Base-by-base conservation (phyloP, 2,888 invertebrate species). In the Rhingia campestris region DNA sequence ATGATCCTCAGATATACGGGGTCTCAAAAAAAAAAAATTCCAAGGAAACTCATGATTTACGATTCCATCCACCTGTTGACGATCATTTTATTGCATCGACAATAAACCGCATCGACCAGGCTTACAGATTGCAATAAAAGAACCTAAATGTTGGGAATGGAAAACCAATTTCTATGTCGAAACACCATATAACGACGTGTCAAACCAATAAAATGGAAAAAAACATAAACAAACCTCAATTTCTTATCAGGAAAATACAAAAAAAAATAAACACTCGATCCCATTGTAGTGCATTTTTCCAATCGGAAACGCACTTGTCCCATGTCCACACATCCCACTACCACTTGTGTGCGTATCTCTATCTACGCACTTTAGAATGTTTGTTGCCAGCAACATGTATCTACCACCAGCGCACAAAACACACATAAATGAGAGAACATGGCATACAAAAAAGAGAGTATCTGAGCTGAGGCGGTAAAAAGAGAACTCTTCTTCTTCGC, bases 331-430 rank as follows among this genome's bases (percentile, higher is more conserved):
- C 22, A 49, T 49, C 49, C 10, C 41, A 22, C 22, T 22, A 22
- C 22, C 22, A 22, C 22, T 22, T 10, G 39, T 9, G 10, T 39
- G 39, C 39, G 7, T 14, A 56, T 30, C 9, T 10, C 2, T 47
- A 35, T 51, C 66, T 51, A 67, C 75, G 75, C 75, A 75, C 51
- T 58, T 39, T 56, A 75, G 54, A 54, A 73, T 22, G 22, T 32
- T 53, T 70, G 77, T 67, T 77, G 81, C 61, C 47, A 39, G 81
- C 77, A 82, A 59, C 82, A 82, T 82, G 79, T 82, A 49, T 59
- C 49, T 22, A 22, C 1, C 22, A 22, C 22, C 2, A 22, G 1
- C 22, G 2, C 22, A 22, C 0, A 22, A 58, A 14, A 53, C 43
- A 72, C 10, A 30, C 6, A 2, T 53, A 43, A 39, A 39, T 45